Evolutionary conservation across 2,888 invertebrate species (phyloP).

Genomic region (Apocheima hispidaria): DNA sequence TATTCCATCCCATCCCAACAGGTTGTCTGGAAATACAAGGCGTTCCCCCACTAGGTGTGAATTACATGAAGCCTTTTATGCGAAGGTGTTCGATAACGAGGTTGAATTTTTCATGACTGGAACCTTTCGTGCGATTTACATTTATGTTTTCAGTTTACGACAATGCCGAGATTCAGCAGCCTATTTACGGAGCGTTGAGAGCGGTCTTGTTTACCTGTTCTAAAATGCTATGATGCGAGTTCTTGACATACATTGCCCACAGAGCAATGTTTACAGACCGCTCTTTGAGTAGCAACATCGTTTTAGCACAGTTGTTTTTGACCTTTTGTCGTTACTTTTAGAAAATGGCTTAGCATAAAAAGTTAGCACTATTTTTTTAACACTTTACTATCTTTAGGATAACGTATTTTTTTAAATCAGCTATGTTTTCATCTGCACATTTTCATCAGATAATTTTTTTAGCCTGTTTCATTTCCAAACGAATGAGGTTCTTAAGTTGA

Average conservation of each 20-base stretch:
- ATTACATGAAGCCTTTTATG: conserved; percentile 42
- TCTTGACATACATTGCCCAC: conserved; percentile 46
- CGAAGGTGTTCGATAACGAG: conserved; percentile 39
- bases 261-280: conserved; percentile 39
- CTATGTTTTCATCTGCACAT: too few relatives aligned
- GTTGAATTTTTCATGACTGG: conserved; percentile 46
- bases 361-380: too few relatives aligned
- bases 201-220: conserved; percentile 45
- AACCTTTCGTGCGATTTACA: conserved; percentile 42
- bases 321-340: conserved; percentile 11
- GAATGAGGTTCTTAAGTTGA: too few relatives aligned
- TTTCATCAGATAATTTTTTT: too few relatives aligned
- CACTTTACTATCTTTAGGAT: too few relatives aligned
- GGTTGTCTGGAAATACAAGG: conserved; percentile 23
- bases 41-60: conserved; percentile 29
- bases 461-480: too few relatives aligned
- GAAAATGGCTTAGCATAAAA: not conserved
- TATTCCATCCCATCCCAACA: conserved; percentile 14
- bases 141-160: conserved; percentile 40
- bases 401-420: too few relatives aligned
- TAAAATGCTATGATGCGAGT: conserved; percentile 40
- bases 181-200: conserved; percentile 39
- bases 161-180: conserved; percentile 39
- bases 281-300: conserved; percentile 29
- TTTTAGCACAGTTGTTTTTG: conserved; percentile 11